Base-by-base conservation (phyloP, 2,888 invertebrate genomes). In the Oscheius sp. region DNA sequence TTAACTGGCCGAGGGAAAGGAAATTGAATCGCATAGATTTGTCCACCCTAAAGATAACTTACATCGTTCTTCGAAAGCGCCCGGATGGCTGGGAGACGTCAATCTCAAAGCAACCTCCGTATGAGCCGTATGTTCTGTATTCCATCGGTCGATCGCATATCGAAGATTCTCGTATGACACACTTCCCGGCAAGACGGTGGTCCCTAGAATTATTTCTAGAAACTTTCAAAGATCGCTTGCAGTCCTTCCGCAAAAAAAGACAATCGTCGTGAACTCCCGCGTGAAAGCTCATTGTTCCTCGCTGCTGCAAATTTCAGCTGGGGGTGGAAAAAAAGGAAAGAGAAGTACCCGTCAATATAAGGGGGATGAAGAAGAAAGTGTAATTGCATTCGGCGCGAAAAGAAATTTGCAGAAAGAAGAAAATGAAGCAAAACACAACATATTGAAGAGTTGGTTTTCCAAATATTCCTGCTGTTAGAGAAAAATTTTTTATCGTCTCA, bases 61-160 rank as follows among this genome's bases (percentile, higher is more conserved):
- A 74, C 78, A 66, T 62, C 73, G 59, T 30, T 73, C 75, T 41
- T 72, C 83, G 74, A 72, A 80, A 61, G 64, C 79, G 47, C 36
- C 71, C 28, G 62, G 66, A 67, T 67, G 62, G 47, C 72, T 63
- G 8, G 82, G 78, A 1, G 75, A 70, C 12, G 75, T 72, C 8
- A 83, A 57, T 12, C 70, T 66, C 38, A 83, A 71, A 6, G 70
- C 70, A 30, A 83, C 72, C 47, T 74, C 75, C 22, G 75, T 73
- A 56, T 75, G 74, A 6, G 75, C 70, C 45, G 78, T 68, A 33
- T 82, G 70, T 26, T 75, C 78, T 8, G 71, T 72, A 62, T 83
- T 83, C 80, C 80, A 83, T 68, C 82, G 71, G 45, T 83, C 83
- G 38, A 83, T 75, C 9, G 82, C 81, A 62, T 83, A 81, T 28